Evolutionary conservation across 2,888 invertebrate species (phyloP).

Genomic region (Ryuthela nishihirai): DNA sequence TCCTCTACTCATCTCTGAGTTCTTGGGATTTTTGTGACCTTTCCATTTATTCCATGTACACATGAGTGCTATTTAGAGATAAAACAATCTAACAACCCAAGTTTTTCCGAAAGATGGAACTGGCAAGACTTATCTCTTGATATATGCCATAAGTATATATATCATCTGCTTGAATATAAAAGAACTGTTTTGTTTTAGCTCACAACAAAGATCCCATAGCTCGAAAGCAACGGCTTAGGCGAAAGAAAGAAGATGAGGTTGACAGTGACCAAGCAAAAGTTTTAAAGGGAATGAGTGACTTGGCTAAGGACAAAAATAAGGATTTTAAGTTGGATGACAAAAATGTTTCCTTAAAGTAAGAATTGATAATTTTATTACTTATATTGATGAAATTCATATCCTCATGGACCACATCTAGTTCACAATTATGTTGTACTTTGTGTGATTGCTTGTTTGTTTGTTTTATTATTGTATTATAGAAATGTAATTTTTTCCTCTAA

Average conservation of each 20-base stretch:
- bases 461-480: not conserved
- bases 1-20: no score
- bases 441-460: not conserved
- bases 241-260: conserved; percentile 69
- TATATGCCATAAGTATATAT: no score
- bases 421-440: not conserved
- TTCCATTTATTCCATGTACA: no score
- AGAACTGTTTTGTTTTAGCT: conserved; percentile 4
- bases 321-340: conserved; percentile 56
- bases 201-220: conserved; percentile 83
- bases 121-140: no score
- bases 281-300: conserved; percentile 78
- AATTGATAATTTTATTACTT: not conserved
- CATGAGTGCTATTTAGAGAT: no score
- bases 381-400: not conserved
- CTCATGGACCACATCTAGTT: not conserved
- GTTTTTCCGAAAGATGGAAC: no score
- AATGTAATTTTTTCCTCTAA: not conserved
- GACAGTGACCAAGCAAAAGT: conserved; percentile 85
- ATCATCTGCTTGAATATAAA: no score
- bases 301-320: conserved; percentile 75
- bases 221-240: conserved; percentile 81
- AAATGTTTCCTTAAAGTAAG: conserved; percentile 72
- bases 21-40: no score
- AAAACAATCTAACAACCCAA: no score